These are phyloP conservation scores for Hydrolagus affinis DNA, from an alignment of 2,113 vertebrate species.

Conservation along the genomic window DNA sequence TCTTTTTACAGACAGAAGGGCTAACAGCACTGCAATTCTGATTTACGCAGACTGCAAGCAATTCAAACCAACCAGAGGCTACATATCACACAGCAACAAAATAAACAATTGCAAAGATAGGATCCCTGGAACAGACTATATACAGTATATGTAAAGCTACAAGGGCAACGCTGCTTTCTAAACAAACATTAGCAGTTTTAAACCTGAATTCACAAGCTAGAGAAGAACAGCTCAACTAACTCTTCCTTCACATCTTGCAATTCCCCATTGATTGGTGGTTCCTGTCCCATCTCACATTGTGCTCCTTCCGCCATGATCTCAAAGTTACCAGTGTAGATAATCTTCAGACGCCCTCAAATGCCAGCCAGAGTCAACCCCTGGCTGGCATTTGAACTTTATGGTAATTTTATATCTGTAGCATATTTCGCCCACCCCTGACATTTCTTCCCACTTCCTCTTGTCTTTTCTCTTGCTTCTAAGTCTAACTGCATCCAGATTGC, in stretches of 20 bases:
- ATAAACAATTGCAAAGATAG: not conserved
- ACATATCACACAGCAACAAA: not conserved
- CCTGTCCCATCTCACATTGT: not conserved
- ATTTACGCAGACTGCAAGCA: conserved; percentile 74
- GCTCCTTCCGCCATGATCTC: not conserved
- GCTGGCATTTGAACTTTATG: not conserved
- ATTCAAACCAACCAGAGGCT: not conserved
- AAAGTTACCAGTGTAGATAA: not conserved
- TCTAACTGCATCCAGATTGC: not conserved
- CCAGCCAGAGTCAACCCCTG: not conserved
- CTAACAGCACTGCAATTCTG: conserved; percentile 70
- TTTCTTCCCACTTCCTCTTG: no score
- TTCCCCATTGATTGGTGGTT: not conserved
- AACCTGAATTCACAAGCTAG: not conserved
- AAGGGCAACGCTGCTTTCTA: not conserved
- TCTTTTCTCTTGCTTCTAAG: not conserved
- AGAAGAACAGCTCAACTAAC: not conserved
- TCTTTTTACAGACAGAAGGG: conserved; percentile 56
- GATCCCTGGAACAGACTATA: not conserved
- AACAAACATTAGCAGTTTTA: not conserved
- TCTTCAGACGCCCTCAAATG: not conserved
- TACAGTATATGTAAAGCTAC: not conserved
- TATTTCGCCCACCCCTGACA: not conserved
- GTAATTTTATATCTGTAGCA: not conserved
- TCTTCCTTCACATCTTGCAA: not conserved